These are phyloP conservation scores for Lates calcarifer DNA, from an alignment of 2,113 vertebrate genomes.

Conservation along the genomic window DNA sequence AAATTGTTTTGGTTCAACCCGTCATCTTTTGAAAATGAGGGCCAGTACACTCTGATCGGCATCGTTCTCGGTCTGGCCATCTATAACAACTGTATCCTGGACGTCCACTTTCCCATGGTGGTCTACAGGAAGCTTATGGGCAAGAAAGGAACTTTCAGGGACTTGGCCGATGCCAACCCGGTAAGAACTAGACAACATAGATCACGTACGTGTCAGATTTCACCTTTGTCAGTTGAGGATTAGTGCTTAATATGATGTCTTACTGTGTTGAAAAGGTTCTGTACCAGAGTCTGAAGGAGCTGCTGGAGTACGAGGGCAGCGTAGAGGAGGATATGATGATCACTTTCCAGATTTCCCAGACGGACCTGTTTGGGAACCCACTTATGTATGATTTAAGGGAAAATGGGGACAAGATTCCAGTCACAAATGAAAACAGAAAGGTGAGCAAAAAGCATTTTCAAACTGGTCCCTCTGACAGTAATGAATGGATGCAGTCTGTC, in stretches of 20 bases:
- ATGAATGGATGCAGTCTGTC: too few species aligned
- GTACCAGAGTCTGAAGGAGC: constrained; percentile 94
- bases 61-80: constrained; percentile 98
- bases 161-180: constrained; percentile 96
- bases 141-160: constrained; percentile 98
- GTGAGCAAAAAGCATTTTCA: constrained; percentile 75
- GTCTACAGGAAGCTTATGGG: constrained; percentile 99
- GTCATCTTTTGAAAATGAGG: constrained; percentile 97
- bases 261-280: constrained; percentile 86
- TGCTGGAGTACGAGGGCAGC: constrained; percentile 94
- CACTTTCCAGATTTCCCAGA: constrained; percentile 98
- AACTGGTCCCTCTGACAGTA: background rate
- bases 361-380: constrained; percentile 96
- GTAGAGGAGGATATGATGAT: constrained; percentile 99
- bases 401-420: constrained; percentile 97
- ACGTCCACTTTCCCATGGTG: constrained; percentile 99
- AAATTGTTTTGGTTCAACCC: constrained; percentile 98
- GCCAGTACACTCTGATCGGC: constrained; percentile 98
- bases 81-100: constrained; percentile 99
- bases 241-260: background rate
- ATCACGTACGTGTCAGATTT: too few species aligned
- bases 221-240: background rate
- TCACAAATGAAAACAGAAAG: constrained; percentile 98
- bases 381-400: constrained; percentile 97
- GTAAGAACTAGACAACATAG: constrained; percentile 88